Base-by-base conservation (phyloP, 2,113 vertebrate genomes). In the Centropristis striata region DNA sequence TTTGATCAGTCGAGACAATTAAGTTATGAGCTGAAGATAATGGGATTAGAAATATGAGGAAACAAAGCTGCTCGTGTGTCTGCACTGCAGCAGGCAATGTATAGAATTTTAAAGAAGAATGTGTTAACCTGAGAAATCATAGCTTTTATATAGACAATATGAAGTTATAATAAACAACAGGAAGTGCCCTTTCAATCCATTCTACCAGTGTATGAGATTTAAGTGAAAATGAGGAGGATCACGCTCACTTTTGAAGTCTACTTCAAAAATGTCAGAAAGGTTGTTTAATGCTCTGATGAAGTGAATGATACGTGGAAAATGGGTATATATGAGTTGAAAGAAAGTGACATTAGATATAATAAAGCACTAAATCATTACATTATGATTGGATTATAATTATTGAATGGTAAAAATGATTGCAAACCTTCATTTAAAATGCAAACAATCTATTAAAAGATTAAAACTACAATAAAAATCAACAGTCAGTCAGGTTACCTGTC, bases 171-270 rank as follows among this genome's bases (percentile, higher is more conserved):
- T n/a, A n/a, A 42, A 75, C 68, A 61, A 21, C 63, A 36, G 20
- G 28, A 77, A 8, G 58, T 49, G 50, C 23, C 64, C 68, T 86
- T 92, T 86, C 71, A 67, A 76, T 86, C 82, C 8, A 63, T 86
- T 76, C 72, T 61, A 63, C 25, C 0, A 61, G 1, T 21, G 20
- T 47, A 42, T 86, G 87, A 67, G 8, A 8, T 57, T 70, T 7
- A 53, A 46, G 53, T 25, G 59, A 50, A 71, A 72, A 79, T 66
- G 67, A 83, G 41, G 16, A 37, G 67, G 36, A 59, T 49, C 41
- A 39, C 2, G 54, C 49, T 74, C 88, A 89, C 85, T 92, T 92
- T 91, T 90, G 86, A 91, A 92, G 85, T 74, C 44, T 66, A 69
- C 83, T 85, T 91, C 90, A 92, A 90, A 92, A 92, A 73, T 87